Evolutionary conservation across 2,888 invertebrate species (phyloP).

Genomic region (Oasisia sp.): DNA sequence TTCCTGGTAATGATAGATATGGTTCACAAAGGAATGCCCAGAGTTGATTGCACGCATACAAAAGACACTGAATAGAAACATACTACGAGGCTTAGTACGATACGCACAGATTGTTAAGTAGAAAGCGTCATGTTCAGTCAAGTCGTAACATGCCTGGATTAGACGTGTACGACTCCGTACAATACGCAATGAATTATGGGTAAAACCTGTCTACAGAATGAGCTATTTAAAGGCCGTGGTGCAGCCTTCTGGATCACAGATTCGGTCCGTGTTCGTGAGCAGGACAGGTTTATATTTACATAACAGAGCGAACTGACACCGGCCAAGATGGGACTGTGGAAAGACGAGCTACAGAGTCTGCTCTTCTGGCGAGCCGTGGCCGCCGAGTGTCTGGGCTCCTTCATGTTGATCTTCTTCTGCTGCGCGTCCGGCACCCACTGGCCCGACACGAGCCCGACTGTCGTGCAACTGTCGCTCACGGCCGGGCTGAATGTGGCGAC

Average conservation of each 20-base stretch:
- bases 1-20: not conserved
- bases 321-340: not conserved
- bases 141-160: not conserved
- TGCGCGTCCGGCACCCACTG: not conserved
- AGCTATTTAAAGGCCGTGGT: no score
- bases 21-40: not conserved
- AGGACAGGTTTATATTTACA: not conserved
- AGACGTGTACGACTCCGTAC: not conserved
- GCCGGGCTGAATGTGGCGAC: not conserved
- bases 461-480: not conserved
- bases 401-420: not conserved
- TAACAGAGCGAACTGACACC: no score
- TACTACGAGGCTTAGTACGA: not conserved
- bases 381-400: not conserved
- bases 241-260: no score
- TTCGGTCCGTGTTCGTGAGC: not conserved
- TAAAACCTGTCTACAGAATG: not conserved
- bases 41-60: not conserved
- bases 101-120: not conserved
- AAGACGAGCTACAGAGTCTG: not conserved
- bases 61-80: not conserved
- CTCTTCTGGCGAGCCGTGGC: not conserved
- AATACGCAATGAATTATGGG: not conserved
- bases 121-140: not conserved
- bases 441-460: not conserved